These are phyloP conservation scores for Thermophis baileyi DNA, from an alignment of 2,113 vertebrate genomes.

Conservation along the genomic window DNA sequence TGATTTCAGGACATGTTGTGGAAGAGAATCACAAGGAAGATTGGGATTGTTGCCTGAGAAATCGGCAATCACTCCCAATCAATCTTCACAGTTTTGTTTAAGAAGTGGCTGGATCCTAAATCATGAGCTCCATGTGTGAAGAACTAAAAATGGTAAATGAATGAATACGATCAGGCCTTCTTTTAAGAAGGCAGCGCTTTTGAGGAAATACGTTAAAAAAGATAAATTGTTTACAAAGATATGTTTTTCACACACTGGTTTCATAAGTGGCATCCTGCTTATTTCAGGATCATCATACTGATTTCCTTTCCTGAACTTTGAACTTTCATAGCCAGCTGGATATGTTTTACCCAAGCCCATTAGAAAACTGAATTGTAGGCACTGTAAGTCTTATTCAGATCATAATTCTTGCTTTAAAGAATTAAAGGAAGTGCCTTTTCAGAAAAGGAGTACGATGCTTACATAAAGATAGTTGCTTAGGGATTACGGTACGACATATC, in stretches of 20 bases:
- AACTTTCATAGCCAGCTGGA: background rate
- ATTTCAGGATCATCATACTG: background rate
- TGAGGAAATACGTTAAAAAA: background rate
- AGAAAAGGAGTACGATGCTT: background rate
- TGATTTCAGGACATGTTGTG: background rate
- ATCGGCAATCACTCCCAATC: background rate
- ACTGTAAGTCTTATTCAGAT: background rate
- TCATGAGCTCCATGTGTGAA: background rate
- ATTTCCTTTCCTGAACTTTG: background rate
- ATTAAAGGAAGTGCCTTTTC: background rate
- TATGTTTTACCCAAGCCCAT: background rate
- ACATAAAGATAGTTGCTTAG: background rate
- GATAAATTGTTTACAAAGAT: background rate
- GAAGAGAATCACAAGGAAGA: background rate
- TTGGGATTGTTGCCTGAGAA: background rate
- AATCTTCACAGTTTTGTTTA: background rate
- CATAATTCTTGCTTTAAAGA: background rate
- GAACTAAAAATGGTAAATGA: background rate
- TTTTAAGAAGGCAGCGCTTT: background rate
- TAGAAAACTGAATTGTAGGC: background rate
- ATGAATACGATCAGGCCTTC: background rate
- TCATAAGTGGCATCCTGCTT: background rate
- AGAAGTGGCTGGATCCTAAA: background rate
- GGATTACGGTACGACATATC: background rate
- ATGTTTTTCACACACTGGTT: background rate